Evolutionary conservation across 2,888 invertebrate species (phyloP), one percentile per base, ranked within the genome.

Genomic region (Sisyra nigra): DNA sequence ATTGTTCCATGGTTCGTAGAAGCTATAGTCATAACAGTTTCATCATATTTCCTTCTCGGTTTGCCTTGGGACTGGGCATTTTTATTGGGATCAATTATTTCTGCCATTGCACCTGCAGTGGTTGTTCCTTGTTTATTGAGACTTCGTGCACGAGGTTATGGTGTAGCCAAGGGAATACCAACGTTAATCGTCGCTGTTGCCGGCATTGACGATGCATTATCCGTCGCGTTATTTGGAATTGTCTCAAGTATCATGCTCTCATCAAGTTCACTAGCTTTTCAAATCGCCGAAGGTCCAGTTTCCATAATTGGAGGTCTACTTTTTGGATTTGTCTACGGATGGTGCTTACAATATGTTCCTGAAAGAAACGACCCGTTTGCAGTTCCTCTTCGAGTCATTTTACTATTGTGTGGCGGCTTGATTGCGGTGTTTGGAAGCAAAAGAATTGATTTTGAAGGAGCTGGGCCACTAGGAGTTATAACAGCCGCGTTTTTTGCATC

Each of bases 31-130:
- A 74, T 80, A 43, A 78, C 81, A 2, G 63, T 85, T 2, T 66
- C 79, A 53, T 69, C 81, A 0, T 76, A 82, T 56, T 82, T 70
- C 54, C 63, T 93, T 4, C 68, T 94, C 2, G 75, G 69, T 40
- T 64, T 94, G 49, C 87, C 92, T 0, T 89, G 88, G 89, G 65
- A 74, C 52, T 89, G 86, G 82, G 71, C 76, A 3, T 74, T 89
- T 52, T 72, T 92, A 42, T 67, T 92, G 29, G 92, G 91, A 7
- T 76, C 84, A 31, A 76, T 89, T 46, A 66, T 92, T 46, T 88
- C 91, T 1, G 96, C 94, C 0, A 94, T 97, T 1, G 91, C 93
- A 0, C 94, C 96, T 0, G 96, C 96, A 3, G 94, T 97, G 10
- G 84, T 96, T 8, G 94, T 97, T 13, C 93, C 96, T 0, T 87